A percentile compares a stretch with the other conserved stretches of the same genome.
Conservation (phyloP, 2,888 invertebrate genomes). For the Hylaea fasciaria region DNA sequence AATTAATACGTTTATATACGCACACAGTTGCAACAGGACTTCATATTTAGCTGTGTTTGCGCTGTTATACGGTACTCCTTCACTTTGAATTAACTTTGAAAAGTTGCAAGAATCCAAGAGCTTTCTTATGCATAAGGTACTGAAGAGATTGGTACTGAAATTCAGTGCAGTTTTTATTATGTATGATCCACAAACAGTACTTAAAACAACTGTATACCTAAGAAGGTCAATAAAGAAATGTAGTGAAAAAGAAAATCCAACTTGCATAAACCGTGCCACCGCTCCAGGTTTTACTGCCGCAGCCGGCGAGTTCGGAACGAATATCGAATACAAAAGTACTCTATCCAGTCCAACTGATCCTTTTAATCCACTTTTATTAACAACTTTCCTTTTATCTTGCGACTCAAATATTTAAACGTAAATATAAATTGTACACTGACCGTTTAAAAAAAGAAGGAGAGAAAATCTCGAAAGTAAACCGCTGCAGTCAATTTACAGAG, state of each 20-base stretch:
- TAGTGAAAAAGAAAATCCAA: slow-evolving; percentile 23
- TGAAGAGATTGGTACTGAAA: no score
- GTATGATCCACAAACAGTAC: no score
- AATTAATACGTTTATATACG: no score
- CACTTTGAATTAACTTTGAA: no score
- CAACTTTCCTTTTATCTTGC: slow-evolving; percentile 62
- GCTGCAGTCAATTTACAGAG: slow-evolving; percentile 76
- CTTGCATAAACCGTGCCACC: slow-evolving; percentile 14
- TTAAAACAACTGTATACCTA: slow-evolving; percentile 9
- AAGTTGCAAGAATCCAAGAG: no score
- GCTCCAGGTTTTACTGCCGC: slow-evolving; percentile 34
- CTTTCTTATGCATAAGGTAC: no score
- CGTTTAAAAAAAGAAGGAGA: slow-evolving; percentile 53
- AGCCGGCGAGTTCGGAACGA: slow-evolving; percentile 27
- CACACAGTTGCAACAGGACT: no score
- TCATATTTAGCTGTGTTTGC: no score
- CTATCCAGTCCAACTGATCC: slow-evolving; percentile 53
- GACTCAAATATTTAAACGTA: slow-evolving; percentile 64
- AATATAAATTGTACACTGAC: slow-evolving; percentile 66
- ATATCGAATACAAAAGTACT: slow-evolving; percentile 50
- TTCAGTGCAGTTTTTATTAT: no score
- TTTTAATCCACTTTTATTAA: slow-evolving; percentile 67
- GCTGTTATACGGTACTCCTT: no score
- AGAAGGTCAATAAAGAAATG: slow-evolving; percentile 19
- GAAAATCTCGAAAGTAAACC: slow-evolving; percentile 60